These are phyloP conservation scores for Hyposmocoma kahamanoa DNA, from an alignment of 1,140 invertebrate species.

Conservation along the genomic window DNA sequence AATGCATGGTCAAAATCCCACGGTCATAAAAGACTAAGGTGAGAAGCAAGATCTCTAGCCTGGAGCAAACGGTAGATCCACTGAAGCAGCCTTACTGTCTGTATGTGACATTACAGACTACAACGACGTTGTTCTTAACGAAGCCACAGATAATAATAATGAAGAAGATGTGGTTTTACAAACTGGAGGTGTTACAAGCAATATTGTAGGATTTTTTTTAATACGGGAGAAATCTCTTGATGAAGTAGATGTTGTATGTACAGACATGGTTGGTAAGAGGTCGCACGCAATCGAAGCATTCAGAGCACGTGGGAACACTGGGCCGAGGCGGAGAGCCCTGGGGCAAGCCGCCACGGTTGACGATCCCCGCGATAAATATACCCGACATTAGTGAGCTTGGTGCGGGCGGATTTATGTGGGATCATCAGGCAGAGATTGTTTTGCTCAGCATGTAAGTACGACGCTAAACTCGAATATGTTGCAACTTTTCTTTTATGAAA, in stretches of 20 bases:
- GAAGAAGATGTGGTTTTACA: conserved; percentile 15
- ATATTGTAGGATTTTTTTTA: conserved; percentile 14
- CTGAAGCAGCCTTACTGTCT: conserved; percentile 51
- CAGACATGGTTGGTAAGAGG: conserved; percentile 42
- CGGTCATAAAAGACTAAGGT: conserved; percentile 58
- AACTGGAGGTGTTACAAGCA: conserved; percentile 24
- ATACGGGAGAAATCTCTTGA: conserved; percentile 20
- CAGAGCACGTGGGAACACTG: conserved; percentile 63
- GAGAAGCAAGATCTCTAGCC: conserved; percentile 58
- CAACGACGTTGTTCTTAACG: conserved; percentile 14
- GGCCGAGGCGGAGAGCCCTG: conserved; percentile 43
- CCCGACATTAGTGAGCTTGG: conserved; percentile 59
- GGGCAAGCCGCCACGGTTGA: conserved; percentile 62
- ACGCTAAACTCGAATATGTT: no score
- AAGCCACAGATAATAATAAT: conserved; percentile 16
- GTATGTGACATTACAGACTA: conserved; percentile 35
- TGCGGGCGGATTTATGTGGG: conserved; percentile 30
- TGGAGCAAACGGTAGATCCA: conserved; percentile 66
- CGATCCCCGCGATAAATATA: conserved; percentile 67
- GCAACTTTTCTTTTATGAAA: no score
- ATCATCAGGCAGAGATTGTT: conserved; percentile 9
- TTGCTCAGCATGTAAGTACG: no score
- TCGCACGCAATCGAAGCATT: conserved; percentile 68
- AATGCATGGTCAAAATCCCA: conserved; percentile 46
- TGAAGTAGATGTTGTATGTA: conserved; percentile 35